These are phyloP conservation scores for Poeciliopsis turneri DNA, from an alignment of 2,797 vertebrate species.

Conservation along the genomic window DNA sequence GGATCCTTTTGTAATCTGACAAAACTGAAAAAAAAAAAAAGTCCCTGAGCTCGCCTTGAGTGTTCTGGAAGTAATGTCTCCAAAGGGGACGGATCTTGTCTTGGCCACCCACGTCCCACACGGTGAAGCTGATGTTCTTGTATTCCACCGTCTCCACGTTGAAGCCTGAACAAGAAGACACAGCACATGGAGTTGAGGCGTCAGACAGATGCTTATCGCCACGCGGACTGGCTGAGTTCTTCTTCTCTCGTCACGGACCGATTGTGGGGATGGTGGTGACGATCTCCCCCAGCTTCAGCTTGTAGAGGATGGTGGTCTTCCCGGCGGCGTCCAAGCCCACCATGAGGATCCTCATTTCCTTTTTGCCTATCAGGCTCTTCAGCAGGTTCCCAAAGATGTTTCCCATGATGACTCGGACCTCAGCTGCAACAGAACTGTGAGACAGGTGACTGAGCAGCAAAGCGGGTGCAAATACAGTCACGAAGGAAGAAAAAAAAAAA, in stretches of 20 bases:
- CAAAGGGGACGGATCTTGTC: constrained; percentile 98
- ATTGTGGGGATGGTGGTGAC: constrained; percentile 98
- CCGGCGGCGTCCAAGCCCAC: constrained; percentile 95
- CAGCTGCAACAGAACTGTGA: constrained; percentile 59
- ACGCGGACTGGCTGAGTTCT: neutral
- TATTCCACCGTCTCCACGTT: constrained; percentile 98
- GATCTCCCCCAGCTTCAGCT: constrained; percentile 96
- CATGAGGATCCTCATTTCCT: constrained; percentile 99
- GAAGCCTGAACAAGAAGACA: constrained; percentile 82
- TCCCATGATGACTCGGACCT: constrained; percentile 86
- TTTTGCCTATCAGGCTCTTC: constrained; percentile 96
- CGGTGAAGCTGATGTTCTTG: constrained; percentile 99
- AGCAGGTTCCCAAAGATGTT: constrained; percentile 95
- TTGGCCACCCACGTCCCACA: constrained; percentile 98
- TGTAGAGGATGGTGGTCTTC: constrained; percentile 98
- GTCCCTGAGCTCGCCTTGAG: constrained; percentile 86
- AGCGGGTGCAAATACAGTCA: constrained; percentile 2
- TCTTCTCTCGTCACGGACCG: constrained; percentile 75
- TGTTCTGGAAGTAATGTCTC: constrained; percentile 99
- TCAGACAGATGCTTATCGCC: neutral
- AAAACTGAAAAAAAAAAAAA: neutral
- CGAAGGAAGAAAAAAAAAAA: neutral
- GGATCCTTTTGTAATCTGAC: neutral
- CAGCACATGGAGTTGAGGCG: neutral
- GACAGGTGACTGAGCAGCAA: constrained; percentile 20